Evolutionary conservation across 2,888 invertebrate species (phyloP), one percentile per base, ranked within the genome.

Genomic region (Fabriciana adippe): DNA sequence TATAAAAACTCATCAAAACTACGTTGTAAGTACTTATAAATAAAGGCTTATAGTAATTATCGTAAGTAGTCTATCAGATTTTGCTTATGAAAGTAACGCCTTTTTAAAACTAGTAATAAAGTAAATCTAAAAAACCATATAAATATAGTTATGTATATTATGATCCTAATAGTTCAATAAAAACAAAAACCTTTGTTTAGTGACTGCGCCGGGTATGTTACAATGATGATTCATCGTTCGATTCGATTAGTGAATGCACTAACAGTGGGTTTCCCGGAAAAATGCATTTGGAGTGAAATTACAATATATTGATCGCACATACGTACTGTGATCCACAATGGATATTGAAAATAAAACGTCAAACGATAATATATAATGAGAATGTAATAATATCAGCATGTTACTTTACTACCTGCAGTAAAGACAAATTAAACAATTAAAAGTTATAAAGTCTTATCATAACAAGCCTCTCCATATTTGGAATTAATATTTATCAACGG

Each of bases 191-290:
- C 82, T 80, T 81, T 79, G 79, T 80, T 78, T 70, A 75, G 69
- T 64, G 72, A 72, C 81, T 83, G 84, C 85, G 85, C 85, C 84
- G 81, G 80, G 80, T 82, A 83, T 84, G 82, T 83, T 81, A 82
- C 79, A 79, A 73, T 78, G 87, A 87, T 92, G 92, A 92, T 82
- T 92, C 92, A 92, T 88, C 90, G 85, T 77, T 79, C 77, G 69
- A 71, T 76, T 72, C 77, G 70, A 73, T 76, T 74, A 78, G 75
- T 81, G 79, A 81, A 79, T 80, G 83, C 81, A 87, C 82, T 82
- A 83, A 85, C 83, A 84, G 79, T 79, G 77, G 79, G 78, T 78
- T 84, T 84, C 80, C 80, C 81, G 77, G 79, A 84, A 79, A 72
- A 74, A 72, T 69, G 66, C 70, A 63, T 66, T 74, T 67, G 51